Evolutionary conservation across 2,113 vertebrate genomes (phyloP).

Genomic region (Aix galericulata): DNA sequence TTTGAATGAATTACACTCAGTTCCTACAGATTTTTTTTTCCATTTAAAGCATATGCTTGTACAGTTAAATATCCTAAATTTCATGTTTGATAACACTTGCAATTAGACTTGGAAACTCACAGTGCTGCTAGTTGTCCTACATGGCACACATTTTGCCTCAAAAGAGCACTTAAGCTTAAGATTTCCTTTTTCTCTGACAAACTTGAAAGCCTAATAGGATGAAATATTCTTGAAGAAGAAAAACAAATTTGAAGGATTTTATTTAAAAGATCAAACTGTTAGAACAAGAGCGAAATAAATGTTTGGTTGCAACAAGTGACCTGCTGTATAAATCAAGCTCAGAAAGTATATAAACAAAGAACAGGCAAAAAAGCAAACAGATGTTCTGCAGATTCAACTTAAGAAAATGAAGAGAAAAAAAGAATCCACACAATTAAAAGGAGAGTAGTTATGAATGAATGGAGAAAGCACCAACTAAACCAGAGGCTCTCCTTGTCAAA

Average conservation of each 20-base stretch:
- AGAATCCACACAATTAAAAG: not conserved
- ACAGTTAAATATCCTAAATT: not conserved
- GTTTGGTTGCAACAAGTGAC: not conserved
- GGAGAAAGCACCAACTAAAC: not conserved
- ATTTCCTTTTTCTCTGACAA: not conserved
- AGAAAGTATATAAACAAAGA: not conserved
- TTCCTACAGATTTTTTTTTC: not conserved
- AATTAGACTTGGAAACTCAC: constrained; percentile 29
- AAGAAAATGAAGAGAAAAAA: not conserved
- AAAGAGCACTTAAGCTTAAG: not conserved
- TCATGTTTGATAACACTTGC: not conserved
- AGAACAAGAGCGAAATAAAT: constrained; percentile 10
- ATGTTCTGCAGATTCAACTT: not conserved
- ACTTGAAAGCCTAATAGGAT: not conserved
- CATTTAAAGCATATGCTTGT: not conserved
- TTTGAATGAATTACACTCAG: not conserved
- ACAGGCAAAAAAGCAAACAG: not conserved
- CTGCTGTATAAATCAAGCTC: not conserved
- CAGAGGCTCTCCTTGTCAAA: not conserved
- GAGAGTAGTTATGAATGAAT: not conserved
- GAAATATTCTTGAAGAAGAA: constrained; percentile 8
- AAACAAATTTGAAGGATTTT: not conserved
- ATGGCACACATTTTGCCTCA: not conserved
- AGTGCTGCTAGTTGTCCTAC: not conserved
- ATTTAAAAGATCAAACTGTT: constrained; percentile 2